Conservation (phyloP, 2,113 vertebrate species). For the Otus sunia region DNA sequence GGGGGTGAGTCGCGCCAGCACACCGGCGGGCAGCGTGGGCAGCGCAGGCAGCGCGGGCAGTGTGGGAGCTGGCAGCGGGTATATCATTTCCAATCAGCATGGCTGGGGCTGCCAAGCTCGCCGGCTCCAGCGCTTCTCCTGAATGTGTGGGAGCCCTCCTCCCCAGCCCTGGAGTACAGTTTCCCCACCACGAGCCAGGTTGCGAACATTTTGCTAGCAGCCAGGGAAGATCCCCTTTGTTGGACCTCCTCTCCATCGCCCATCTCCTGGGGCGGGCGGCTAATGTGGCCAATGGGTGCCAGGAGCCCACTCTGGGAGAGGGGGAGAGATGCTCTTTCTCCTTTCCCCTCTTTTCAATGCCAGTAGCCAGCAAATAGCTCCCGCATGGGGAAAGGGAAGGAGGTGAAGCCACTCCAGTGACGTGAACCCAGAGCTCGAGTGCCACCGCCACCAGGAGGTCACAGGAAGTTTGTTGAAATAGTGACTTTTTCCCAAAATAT, state of each 20-base stretch:
- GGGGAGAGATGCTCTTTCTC: background rate
- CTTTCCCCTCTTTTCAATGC: background rate
- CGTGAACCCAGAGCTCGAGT: background rate
- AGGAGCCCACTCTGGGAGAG: fast-evolving
- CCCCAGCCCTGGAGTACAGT: background rate
- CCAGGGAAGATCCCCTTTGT: background rate
- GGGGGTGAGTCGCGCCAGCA: fast-evolving
- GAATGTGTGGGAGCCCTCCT: background rate
- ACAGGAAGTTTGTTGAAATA: background rate
- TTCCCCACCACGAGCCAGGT: background rate
- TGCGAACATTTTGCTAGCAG: fast-evolving
- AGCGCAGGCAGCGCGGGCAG: background rate
- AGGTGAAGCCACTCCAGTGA: background rate
- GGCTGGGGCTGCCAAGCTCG: background rate
- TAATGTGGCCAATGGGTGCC: fast-evolving
- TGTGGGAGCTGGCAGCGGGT: background rate
- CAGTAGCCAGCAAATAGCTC: background rate
- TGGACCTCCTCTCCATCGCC: background rate
- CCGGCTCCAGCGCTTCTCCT: background rate
- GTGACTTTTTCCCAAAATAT: background rate
- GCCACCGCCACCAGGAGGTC: background rate
- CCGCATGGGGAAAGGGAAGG: background rate
- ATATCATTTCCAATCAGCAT: background rate
- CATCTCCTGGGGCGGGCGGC: fast-evolving
- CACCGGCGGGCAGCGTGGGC: background rate